Base-by-base conservation (phyloP, 2,888 invertebrate genomes). In the Drosophila pullipes region DNA sequence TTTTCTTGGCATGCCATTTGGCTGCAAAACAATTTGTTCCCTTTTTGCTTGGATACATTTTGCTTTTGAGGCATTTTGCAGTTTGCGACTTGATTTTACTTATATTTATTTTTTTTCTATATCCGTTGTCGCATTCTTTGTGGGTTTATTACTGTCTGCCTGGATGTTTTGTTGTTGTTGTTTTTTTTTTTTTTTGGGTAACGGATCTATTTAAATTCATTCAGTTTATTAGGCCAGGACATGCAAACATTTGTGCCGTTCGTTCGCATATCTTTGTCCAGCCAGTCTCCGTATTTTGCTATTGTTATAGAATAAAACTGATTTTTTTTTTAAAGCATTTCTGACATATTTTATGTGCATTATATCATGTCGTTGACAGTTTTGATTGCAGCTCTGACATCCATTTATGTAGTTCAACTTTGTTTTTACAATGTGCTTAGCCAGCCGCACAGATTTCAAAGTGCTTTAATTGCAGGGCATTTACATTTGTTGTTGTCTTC, bases 291-390 rank as follows among this genome's bases (percentile, higher is more conserved):
- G 53, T 30, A 52, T 62, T 39, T 39, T 30, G 28, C 18, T 22
- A 44, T 41, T 58, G 30, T 57, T 33, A 25, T n/a, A 39, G 1
- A 41, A 57, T 37, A n/a, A 30, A 47, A 30, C 18, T 16, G 4
- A 39, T 30, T 28, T 28, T 47, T 28, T 47, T 47, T 47, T 58
- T 25, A 30, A 54, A 39, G 39, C 71, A 89, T 87, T 81, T 85
- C 75, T 70, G 85, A 77, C 83, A 88, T 85, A 82, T 84, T 89
- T 89, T 74, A 74, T 82, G 87, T 89, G 78, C 68, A 89, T 80
- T 85, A 89, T 85, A 84, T 84, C 59, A 69, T 69, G 67, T 70
- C 55, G 49, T 67, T 81, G 75, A 63, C 72, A 61, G 62, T 44
- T 70, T 73, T 79, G 68, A 65, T 72, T 78, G 69, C 71, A 64